Base-by-base conservation (phyloP, 37 sponge, comb jelly and placozoan genomes). In the Oopsacas minuta region DNA sequence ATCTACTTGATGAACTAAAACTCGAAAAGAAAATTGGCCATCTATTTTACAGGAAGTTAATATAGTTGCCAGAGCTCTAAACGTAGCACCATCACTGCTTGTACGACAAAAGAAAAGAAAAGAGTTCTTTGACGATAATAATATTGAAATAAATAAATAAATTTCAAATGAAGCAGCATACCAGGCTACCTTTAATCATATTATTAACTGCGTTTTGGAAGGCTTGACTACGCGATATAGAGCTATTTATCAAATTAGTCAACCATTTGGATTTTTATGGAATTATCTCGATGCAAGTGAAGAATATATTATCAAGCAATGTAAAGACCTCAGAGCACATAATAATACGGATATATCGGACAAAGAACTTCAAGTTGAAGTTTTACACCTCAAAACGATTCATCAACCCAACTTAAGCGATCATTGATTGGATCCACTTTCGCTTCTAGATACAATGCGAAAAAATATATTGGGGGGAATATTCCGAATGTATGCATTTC, bases 1-100 rank as follows among this genome's bases (percentile, higher is more conserved):
- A 61, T 61, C 75, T 61, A 61, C 75, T 61, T 61, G 75, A 61
- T 61, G 75, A 61, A 61, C 75, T 61, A 61, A 61, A 61, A 61
- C 75, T 12, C 75, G 22, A 61, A 61, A 3, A 61, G 75, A 61
- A 61, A 61, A 61, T 61, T 61, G 75, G 75, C 75, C 75, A 20
- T 61, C 75, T 12, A 61, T 61, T 42, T 42, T 61, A 61, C 17
- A 61, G 75, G 75, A 61, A 61, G 7, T 61, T 3, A 61, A 61
- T 61, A 61, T 12, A 61, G 20, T 61, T 61, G 22, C 75, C 75
- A 61, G 22, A 12, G 75, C 75, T 61, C 20, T 61, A 61, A 61
- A 61, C 75, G 28, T 61, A 10, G 75, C 22, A 61, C 75, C 75
- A n/a, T 34, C 75, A 61, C 22, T 61, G 75, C 75, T 34, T 61